A percentile compares a stretch with the other conserved stretches of the same genome.
Conservation (phyloP, 2,888 invertebrate genomes). For the Carterocephalus palaemon region DNA sequence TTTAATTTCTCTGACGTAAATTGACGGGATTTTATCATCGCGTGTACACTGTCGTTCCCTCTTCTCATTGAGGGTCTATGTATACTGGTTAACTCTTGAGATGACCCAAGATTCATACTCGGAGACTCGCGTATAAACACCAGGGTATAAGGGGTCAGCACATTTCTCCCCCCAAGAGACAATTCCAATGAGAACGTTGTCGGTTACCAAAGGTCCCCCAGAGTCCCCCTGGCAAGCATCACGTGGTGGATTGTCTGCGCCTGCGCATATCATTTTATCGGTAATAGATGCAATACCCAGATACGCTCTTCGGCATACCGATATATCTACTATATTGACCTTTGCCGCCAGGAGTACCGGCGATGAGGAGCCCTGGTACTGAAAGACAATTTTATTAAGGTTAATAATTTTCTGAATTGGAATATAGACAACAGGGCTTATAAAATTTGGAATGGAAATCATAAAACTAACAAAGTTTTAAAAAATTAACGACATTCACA, state of each 20-base stretch:
- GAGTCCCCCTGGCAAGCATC: slow-evolving; percentile 79
- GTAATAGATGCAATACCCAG: slow-evolving; percentile 48
- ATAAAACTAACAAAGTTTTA: too few relatives aligned
- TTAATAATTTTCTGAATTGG: neutral
- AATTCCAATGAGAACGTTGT: slow-evolving; percentile 67
- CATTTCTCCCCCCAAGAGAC: slow-evolving; percentile 80
- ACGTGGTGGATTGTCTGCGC: slow-evolving; percentile 47
- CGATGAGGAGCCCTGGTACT: slow-evolving; percentile 58
- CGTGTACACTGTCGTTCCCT: too few relatives aligned
- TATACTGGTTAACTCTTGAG: slow-evolving; percentile 6
- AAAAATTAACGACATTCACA: too few relatives aligned
- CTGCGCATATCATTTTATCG: slow-evolving; percentile 68
- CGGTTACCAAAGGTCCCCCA: slow-evolving; percentile 79
- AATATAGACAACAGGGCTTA: neutral
- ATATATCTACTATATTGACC: slow-evolving; percentile 60
- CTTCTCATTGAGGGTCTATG: too few relatives aligned
- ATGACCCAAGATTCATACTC: slow-evolving; percentile 56
- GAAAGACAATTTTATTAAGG: slow-evolving; percentile 32
- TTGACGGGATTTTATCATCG: too few relatives aligned
- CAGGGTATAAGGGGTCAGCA: slow-evolving; percentile 71
- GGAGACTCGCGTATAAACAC: slow-evolving; percentile 77
- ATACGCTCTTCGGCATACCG: slow-evolving; percentile 58
- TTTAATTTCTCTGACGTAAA: too few relatives aligned
- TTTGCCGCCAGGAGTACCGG: slow-evolving; percentile 52
- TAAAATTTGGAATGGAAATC: neutral